Conservation (phyloP, 2,888 invertebrate genomes). For the Macaria liturata region DNA sequence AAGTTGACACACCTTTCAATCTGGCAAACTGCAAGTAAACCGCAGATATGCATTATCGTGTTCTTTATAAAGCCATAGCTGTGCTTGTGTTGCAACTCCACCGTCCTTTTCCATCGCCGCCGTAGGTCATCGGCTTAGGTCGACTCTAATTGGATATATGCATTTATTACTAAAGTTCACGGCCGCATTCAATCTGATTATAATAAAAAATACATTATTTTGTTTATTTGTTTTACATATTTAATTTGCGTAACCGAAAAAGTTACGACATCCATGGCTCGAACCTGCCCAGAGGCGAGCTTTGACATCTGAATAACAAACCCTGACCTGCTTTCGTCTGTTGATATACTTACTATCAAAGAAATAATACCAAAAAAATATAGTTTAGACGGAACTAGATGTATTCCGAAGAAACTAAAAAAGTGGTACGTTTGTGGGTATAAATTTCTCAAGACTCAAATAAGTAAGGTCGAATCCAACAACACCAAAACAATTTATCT, state of each 20-base stretch:
- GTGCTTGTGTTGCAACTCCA: conserved; percentile 18
- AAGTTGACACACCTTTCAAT: not conserved
- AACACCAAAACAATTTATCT: too few species aligned
- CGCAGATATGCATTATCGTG: not conserved
- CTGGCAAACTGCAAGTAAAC: not conserved
- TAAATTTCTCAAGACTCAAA: too few species aligned
- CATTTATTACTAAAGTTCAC: conserved; percentile 38
- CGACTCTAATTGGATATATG: conserved; percentile 44
- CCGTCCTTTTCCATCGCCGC: conserved; percentile 24
- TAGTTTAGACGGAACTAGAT: too few species aligned
- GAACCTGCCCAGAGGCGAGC: conserved; percentile 56
- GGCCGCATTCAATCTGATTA: conserved; percentile 30
- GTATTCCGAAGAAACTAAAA: too few species aligned
- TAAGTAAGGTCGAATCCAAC: too few species aligned
- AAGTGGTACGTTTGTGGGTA: too few species aligned
- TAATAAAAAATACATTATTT: conserved; percentile 3
- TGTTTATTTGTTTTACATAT: conserved; percentile 45
- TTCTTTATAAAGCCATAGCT: conserved; percentile 13
- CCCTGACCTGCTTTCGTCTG: conserved; percentile 66
- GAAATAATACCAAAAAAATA: too few species aligned
- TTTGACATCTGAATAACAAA: conserved; percentile 60
- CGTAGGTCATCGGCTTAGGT: conserved; percentile 30
- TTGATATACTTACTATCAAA: conserved; percentile 18
- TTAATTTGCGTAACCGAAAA: conserved; percentile 50
- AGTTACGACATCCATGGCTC: conserved; percentile 57